Percentiles rank a stretch among this genome's conserved stretches.
phyloP scores from a whole-genome alignment of 2,797 vertebrate species.

The Myripristis jacobus region DNA sequence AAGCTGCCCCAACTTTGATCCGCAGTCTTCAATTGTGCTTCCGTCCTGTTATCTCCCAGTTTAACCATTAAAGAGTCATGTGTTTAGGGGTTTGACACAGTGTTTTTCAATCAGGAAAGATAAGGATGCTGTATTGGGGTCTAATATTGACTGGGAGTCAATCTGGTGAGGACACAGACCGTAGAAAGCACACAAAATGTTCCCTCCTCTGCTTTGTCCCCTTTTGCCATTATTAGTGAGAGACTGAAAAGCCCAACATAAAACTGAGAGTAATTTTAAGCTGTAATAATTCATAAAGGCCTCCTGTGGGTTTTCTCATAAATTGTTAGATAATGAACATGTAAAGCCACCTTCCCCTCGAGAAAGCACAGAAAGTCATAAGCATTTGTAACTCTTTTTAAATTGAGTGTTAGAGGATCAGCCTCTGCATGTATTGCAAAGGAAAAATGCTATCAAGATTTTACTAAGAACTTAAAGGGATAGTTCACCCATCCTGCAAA shows the following conservation, averaged over 20 bases:
- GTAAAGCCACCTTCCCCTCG: too few species aligned
- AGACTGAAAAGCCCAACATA: slow-evolving; percentile 14
- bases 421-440: too few species aligned
- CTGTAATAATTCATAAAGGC: not conserved
- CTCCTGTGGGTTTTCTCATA: not conserved
- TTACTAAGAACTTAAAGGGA: too few species aligned
- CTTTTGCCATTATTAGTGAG: slow-evolving; percentile 9
- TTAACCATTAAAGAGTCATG: slow-evolving; percentile 56
- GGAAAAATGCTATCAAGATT: too few species aligned
- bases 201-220: slow-evolving; percentile 6
- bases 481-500: too few species aligned
- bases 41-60: slow-evolving; percentile 62
- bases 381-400: too few species aligned
- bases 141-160: slow-evolving; percentile 51
- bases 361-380: too few species aligned
- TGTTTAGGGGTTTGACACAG: slow-evolving; percentile 52
- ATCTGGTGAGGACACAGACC: slow-evolving; percentile 39
- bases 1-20: slow-evolving; percentile 55
- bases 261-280: not conserved
- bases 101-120: slow-evolving; percentile 58
- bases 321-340: too few species aligned
- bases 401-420: too few species aligned
- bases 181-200: slow-evolving; percentile 23
- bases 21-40: slow-evolving; percentile 60
- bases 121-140: slow-evolving; percentile 61